Percentiles rank a stretch among this genome's conserved stretches.
phyloP scores from a whole-genome alignment of 2,888 invertebrate genomes.

The Octonoba sinensis region DNA sequence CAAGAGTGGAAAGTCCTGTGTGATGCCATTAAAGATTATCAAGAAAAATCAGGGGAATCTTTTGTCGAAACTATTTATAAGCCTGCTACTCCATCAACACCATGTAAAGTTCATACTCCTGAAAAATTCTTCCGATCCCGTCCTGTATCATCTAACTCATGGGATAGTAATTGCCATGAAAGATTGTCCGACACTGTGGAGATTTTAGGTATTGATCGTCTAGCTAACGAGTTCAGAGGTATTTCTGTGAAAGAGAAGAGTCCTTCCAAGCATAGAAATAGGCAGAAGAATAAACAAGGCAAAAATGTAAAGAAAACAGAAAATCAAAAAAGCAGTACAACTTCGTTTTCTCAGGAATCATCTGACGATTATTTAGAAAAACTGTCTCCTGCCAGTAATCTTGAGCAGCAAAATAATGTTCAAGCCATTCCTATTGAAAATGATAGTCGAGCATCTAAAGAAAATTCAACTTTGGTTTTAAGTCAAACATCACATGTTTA shows the following conservation, averaged over 20 bases:
- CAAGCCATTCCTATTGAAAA: no score
- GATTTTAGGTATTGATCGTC: slow-evolving; percentile 57
- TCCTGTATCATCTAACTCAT: slow-evolving; percentile 40
- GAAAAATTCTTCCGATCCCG: slow-evolving; percentile 35
- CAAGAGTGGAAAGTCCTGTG: slow-evolving; percentile 70
- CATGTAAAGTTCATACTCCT: slow-evolving; percentile 57
- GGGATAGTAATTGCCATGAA: slow-evolving; percentile 37
- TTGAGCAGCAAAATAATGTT: not conserved
- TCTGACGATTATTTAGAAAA: slow-evolving; percentile 53
- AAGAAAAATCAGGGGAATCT: slow-evolving; percentile 45
- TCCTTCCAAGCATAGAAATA: slow-evolving; percentile 20
- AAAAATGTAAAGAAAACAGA: slow-evolving; percentile 9
- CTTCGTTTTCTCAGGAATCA: slow-evolving; percentile 47
- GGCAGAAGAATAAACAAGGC: slow-evolving; percentile 20
- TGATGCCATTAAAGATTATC: slow-evolving; percentile 59
- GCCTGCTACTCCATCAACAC: slow-evolving; percentile 36
- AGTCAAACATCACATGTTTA: slow-evolving; percentile 3
- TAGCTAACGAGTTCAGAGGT: slow-evolving; percentile 40
- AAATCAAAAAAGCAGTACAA: slow-evolving; percentile 35
- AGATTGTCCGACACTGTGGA: slow-evolving; percentile 52
- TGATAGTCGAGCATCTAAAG: no score
- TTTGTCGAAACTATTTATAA: slow-evolving; percentile 38
- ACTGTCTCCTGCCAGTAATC: slow-evolving; percentile 12
- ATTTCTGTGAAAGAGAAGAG: slow-evolving; percentile 22
- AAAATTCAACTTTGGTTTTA: no score